phyloP scores from a whole-genome alignment of 2,113 vertebrate genomes.

The Gambusia holbrooki region DNA sequence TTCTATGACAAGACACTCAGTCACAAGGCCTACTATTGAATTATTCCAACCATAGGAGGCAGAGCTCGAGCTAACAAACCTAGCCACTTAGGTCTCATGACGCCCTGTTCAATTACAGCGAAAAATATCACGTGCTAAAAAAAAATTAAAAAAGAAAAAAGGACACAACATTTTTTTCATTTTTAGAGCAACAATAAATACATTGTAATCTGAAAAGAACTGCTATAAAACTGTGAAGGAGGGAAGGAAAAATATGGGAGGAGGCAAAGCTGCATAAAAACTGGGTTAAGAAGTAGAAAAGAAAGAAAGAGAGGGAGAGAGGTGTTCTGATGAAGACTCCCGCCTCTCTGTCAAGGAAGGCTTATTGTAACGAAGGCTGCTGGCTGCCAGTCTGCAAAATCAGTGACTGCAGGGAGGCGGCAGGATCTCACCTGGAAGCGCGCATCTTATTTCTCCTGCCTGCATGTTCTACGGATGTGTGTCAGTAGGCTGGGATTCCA shows the following conservation, averaged over 20 bases:
- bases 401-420: neutral
- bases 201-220: neutral
- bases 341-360: neutral
- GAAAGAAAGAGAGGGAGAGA: constrained; percentile 2
- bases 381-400: neutral
- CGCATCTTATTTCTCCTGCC: neutral
- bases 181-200: too few species aligned
- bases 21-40: neutral
- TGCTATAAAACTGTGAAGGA: neutral
- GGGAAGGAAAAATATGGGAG: neutral
- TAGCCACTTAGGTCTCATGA: neutral
- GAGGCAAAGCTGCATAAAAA: neutral
- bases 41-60: neutral
- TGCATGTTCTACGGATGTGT: constrained; percentile 6
- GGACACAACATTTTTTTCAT: too few species aligned
- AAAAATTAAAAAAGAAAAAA: too few species aligned
- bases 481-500: constrained; percentile 14
- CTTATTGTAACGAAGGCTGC: neutral
- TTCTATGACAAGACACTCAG: neutral
- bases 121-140: too few species aligned
- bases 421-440: constrained; percentile 8
- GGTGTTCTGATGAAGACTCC: constrained; percentile 11
- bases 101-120: too few species aligned
- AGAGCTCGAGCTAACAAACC: neutral
- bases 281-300: neutral